These are phyloP conservation scores for Knipowitschia caucasica DNA, from an alignment of 2,797 vertebrate genomes.

Conservation along the genomic window DNA sequence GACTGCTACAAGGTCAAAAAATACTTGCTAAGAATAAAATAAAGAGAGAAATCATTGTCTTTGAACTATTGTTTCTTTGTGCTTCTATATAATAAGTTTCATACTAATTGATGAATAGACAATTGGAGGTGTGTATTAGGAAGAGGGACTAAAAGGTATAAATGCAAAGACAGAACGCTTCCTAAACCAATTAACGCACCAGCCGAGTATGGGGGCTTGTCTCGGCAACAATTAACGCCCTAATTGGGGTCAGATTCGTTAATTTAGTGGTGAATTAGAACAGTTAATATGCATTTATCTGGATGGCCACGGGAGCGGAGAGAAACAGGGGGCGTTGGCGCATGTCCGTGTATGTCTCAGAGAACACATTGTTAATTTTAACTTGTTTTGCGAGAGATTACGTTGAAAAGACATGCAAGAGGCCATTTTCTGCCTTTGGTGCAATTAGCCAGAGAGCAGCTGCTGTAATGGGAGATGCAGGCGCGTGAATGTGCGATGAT, in stretches of 20 bases:
- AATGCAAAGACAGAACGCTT: slow-evolving; percentile 35
- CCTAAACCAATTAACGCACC: slow-evolving; percentile 71
- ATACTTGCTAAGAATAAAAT: too few species aligned
- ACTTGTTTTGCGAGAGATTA: slow-evolving; percentile 58
- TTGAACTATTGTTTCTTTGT: slow-evolving; percentile 19
- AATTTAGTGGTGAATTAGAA: slow-evolving; percentile 83
- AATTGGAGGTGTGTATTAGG: slow-evolving; percentile 7
- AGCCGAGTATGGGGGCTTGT: slow-evolving; percentile 44
- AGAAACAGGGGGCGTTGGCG: slow-evolving; percentile 43
- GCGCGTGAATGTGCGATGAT: slow-evolving; percentile 46
- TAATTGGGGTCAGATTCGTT: slow-evolving; percentile 84
- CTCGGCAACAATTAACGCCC: slow-evolving; percentile 72
- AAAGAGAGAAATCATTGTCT: too few species aligned
- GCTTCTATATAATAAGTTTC: slow-evolving; percentile 14
- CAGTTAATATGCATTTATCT: slow-evolving; percentile 80
- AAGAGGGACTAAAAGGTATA: slow-evolving; percentile 5
- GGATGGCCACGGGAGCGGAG: slow-evolving; percentile 73
- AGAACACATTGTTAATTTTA: slow-evolving; percentile 39
- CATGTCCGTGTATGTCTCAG: slow-evolving; percentile 13
- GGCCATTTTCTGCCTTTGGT: slow-evolving; percentile 48
- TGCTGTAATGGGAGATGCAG: slow-evolving; percentile 50
- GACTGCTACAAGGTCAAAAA: too few species aligned
- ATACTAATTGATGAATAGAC: slow-evolving; percentile 15
- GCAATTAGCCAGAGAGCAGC: slow-evolving; percentile 66
- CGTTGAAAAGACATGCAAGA: slow-evolving; percentile 54